Base-by-base conservation (phyloP, 2,113 vertebrate species). In the Stictonetta naevosa region DNA sequence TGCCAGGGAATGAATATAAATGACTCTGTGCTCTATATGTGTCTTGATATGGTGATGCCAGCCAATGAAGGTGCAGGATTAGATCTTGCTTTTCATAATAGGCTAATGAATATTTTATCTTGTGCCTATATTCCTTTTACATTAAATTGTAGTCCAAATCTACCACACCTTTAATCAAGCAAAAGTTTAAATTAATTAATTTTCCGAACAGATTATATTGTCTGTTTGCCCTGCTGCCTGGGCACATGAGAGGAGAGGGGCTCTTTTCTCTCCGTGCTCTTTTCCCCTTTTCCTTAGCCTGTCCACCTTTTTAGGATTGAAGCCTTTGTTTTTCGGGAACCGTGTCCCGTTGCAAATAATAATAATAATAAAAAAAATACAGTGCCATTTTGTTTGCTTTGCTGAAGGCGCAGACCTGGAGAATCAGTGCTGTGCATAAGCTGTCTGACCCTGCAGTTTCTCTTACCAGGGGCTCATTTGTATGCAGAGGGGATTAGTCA, bases 401-500 rank as follows among this genome's bases (percentile, higher is more conserved):
- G 90, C 96, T 95, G 92, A 95, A 97, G 95, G 94, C 97, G 55
- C 96, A 97, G 97, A 96, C 94, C 96, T 96, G 95, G 96, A 95
- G 97, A 96, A 96, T 92, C 34, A 78, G 94, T 64, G 67, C 92
- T 94, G 95, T 96, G 95, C 96, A 90, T 96, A 92, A 90, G 93
- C 83, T 91, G 96, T 96, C 97, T 98, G 96, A 97, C 97, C 98
- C 93, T 97, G 96, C 97, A 73, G 91, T 92, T 97, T 97, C 96
- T 97, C 98, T 97, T 98, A 98, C 98, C 97, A 96, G 98, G 98
- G 95, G 95, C 98, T 99, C 98, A 99, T 99, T 99, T 98, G 98
- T 98, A 98, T 99, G 99, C 99, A 98, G 98, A 98, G 97, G 98
- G 98, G 98, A 99, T 99, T 99, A 99, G 98, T 98, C 96, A 97